Percentiles rank a stretch among this genome's conserved stretches.
phyloP scores from a whole-genome alignment of 64 coral and sea anemone species.

The Exaiptasia diaphana region DNA sequence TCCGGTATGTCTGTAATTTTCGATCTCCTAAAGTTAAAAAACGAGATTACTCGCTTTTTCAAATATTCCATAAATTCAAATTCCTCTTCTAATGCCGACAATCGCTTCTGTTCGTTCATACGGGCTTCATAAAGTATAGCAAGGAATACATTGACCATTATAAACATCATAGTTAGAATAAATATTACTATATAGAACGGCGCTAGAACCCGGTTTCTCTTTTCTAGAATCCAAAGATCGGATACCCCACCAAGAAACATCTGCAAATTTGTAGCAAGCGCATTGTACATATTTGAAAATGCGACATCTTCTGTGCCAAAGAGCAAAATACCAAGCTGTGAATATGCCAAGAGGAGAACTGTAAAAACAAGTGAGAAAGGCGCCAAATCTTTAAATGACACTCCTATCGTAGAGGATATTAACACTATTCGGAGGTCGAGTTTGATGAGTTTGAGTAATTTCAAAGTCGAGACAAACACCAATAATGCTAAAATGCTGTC shows the following conservation, averaged over 20 bases:
- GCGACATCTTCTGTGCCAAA: not conserved
- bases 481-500: conserved; percentile 37
- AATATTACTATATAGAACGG: not conserved
- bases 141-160: not conserved
- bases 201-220: not conserved
- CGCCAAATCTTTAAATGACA: not conserved
- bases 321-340: conserved; percentile 43
- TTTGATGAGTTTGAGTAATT: conserved; percentile 48
- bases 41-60: not conserved
- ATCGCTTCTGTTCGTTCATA: not conserved
- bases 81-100: not conserved
- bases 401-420: conserved; percentile 12
- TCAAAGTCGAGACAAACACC: conserved; percentile 51
- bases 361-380: conserved; percentile 46
- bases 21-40: too few relatives aligned
- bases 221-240: not conserved
- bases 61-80: not conserved
- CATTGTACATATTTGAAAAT: not conserved
- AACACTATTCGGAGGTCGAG: conserved; percentile 48
- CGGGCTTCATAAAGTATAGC: not conserved
- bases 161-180: not conserved
- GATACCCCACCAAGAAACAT: conserved; percentile 7
- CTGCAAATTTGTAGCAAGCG: not conserved
- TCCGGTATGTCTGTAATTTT: too few relatives aligned
- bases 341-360: conserved; percentile 46